Conservation (phyloP, 2,113 vertebrate genomes). For the Electrona antarctica region DNA sequence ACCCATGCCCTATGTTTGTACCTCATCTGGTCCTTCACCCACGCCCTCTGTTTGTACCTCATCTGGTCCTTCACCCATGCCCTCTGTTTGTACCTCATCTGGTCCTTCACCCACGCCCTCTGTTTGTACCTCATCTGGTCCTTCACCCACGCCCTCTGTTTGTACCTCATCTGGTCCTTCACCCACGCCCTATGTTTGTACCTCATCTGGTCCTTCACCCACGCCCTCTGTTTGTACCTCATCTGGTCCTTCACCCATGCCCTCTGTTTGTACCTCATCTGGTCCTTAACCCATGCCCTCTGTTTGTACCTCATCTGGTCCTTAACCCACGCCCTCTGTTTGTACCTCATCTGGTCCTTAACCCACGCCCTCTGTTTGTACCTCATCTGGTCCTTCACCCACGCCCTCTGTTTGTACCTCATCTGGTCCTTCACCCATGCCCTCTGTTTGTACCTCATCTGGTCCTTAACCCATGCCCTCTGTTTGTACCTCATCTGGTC, state of each 20-base stretch:
- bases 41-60: slow-evolving; percentile 82
- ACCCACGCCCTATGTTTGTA: slow-evolving; percentile 81
- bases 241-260: slow-evolving; percentile 78
- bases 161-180: slow-evolving; percentile 81
- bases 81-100: slow-evolving; percentile 84
- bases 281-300: slow-evolving; percentile 77
- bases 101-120: slow-evolving; percentile 77
- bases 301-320: slow-evolving; percentile 83
- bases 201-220: slow-evolving; percentile 82
- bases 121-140: slow-evolving; percentile 83
- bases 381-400: slow-evolving; percentile 82
- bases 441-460: slow-evolving; percentile 84
- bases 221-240: slow-evolving; percentile 82
- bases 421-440: slow-evolving; percentile 78
- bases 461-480: slow-evolving; percentile 77
- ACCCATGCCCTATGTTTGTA: slow-evolving; percentile 81
- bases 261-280: slow-evolving; percentile 84
- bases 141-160: slow-evolving; percentile 79
- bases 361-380: slow-evolving; percentile 81
- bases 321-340: slow-evolving; percentile 79
- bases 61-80: slow-evolving; percentile 78
- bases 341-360: slow-evolving; percentile 81
- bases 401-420: slow-evolving; percentile 82
- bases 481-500: slow-evolving; percentile 83
- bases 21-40: slow-evolving; percentile 82